Evolutionary conservation across 2,113 vertebrate species (phyloP).

Genomic region (Vidua chalybeata): DNA sequence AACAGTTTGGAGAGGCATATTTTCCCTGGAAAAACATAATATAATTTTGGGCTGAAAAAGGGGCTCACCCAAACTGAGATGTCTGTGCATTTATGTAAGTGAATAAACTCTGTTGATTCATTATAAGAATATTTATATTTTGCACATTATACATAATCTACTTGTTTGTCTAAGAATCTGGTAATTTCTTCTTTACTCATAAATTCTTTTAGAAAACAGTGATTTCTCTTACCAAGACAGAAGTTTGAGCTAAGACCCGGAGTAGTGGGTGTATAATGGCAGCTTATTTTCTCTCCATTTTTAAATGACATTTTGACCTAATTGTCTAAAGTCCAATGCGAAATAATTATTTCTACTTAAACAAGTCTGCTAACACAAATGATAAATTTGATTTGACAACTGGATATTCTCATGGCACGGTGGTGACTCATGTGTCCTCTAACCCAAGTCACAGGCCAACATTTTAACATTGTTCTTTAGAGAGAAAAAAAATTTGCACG

Average conservation of each 20-base stretch:
- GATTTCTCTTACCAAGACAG: not conserved
- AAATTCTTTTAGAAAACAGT: not conserved
- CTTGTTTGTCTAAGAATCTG: not conserved
- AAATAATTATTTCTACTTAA: slow-evolving; percentile 29
- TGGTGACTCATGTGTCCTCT: slow-evolving; percentile 14
- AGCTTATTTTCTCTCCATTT: not conserved
- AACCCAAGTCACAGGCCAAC: not conserved
- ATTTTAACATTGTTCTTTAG: not conserved
- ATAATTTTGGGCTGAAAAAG: not conserved
- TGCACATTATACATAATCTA: not conserved
- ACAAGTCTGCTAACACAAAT: not conserved
- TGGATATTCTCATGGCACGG: not conserved
- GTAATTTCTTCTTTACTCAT: not conserved
- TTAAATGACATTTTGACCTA: not conserved
- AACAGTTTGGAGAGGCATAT: not conserved
- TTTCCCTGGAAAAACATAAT: not conserved
- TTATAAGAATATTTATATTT: not conserved
- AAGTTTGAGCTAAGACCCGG: not conserved
- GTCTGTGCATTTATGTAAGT: not conserved
- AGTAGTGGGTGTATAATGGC: not conserved
- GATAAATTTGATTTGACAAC: slow-evolving; percentile 39
- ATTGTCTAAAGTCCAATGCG: not conserved
- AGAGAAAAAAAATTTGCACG: not conserved
- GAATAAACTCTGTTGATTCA: not conserved
- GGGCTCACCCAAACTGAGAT: not conserved